Evolutionary conservation across 2,113 vertebrate genomes (phyloP).

Genomic region (Anas platyrhynchos): DNA sequence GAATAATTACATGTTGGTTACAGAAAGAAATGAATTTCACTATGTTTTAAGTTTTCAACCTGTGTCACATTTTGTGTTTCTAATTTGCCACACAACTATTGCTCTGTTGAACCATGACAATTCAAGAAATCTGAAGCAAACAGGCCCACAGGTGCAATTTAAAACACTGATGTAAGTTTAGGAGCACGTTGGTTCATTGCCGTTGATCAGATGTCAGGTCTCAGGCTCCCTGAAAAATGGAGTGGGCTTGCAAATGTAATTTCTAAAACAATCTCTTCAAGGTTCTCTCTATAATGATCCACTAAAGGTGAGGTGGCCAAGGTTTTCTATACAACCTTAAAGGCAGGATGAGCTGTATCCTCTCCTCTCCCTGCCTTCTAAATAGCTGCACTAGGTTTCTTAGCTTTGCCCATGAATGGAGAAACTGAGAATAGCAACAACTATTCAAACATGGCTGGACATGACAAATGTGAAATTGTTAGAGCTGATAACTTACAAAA

Average conservation of each 20-base stretch:
- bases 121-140: background rate
- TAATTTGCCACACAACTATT: background rate
- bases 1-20: background rate
- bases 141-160: background rate
- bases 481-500: background rate
- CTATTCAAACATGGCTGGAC: background rate
- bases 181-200: background rate
- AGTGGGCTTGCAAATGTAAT: background rate
- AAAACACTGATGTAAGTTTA: background rate
- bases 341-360: background rate
- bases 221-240: background rate
- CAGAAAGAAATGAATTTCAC: background rate
- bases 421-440: background rate
- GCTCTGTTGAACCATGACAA: background rate
- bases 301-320: background rate
- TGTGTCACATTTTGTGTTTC: background rate
- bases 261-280: background rate
- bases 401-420: background rate
- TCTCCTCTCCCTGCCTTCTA: background rate
- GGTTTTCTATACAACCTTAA: background rate
- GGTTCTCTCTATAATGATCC: background rate
- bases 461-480: background rate
- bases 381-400: background rate
- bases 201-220: background rate
- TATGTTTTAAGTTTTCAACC: background rate